These are phyloP conservation scores for Toxotes jaculatrix DNA, from an alignment of 2,113 vertebrate genomes.

Conservation along the genomic window DNA sequence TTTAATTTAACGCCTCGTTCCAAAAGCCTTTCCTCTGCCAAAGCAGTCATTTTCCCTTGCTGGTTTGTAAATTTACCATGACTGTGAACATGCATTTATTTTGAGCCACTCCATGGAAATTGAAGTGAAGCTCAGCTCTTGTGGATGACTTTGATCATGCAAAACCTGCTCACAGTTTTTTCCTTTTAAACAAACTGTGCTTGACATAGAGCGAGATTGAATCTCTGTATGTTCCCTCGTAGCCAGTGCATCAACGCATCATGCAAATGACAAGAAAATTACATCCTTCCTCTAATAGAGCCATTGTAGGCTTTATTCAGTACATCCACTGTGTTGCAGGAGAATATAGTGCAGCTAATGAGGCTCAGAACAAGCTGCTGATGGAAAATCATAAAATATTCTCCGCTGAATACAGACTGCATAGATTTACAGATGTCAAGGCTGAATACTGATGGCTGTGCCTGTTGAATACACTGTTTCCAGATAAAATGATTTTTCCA, in stretches of 20 bases:
- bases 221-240: constrained; percentile 33
- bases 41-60: constrained; percentile 43
- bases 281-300: constrained; percentile 31
- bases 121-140: constrained; percentile 14
- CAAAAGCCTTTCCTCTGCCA: constrained; percentile 24
- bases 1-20: constrained; percentile 72
- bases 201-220: constrained; percentile 42
- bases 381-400: constrained; percentile 43
- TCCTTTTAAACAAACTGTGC: constrained; percentile 58
- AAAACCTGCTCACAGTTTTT: constrained; percentile 44
- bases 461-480: constrained; percentile 33
- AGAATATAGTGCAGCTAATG: constrained; percentile 47
- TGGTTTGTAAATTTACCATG: constrained; percentile 59
- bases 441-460: constrained; percentile 23
- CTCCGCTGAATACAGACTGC: constrained; percentile 31
- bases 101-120: constrained; percentile 35
- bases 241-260: constrained; percentile 43
- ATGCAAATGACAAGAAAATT: constrained; percentile 53
- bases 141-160: constrained; percentile 55
- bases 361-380: constrained; percentile 46
- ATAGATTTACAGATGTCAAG: constrained; percentile 46
- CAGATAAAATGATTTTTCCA: constrained; percentile 46
- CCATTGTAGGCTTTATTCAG: constrained; percentile 31
- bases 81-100: constrained; percentile 68
- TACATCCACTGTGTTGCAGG: constrained; percentile 13